Percentiles rank a stretch among this genome's conserved stretches.
Evolutionary conservation across 2,113 vertebrate genomes (phyloP).

Genomic region (Suricata suricatta): DNA sequence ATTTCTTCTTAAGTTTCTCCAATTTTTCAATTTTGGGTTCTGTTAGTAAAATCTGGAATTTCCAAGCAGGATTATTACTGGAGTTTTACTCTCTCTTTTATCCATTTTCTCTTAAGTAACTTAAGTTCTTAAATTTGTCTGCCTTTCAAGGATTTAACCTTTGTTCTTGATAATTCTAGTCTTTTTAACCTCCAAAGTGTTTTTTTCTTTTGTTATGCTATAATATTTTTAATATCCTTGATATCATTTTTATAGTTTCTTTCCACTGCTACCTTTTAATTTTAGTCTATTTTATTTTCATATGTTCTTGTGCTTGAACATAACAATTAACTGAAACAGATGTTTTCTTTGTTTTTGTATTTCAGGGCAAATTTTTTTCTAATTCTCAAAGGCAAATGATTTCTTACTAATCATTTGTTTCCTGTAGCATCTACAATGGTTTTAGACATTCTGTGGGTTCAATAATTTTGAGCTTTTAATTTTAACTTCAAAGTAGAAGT

Average conservation of each 20-base stretch:
- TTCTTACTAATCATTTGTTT: background rate
- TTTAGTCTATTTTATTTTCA: background rate
- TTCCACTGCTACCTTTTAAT: background rate
- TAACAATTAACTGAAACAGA: background rate
- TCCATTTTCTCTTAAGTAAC: background rate
- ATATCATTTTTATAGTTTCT: background rate
- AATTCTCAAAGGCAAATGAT: slow-evolving; percentile 23
- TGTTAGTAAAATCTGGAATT: background rate
- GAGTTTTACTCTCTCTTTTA: background rate
- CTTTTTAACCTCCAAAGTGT: background rate
- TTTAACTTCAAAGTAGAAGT: background rate
- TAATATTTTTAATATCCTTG: background rate
- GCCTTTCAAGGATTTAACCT: background rate
- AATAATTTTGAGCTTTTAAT: background rate
- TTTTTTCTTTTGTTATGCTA: background rate
- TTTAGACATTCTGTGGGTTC: background rate
- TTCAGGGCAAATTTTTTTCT: background rate
- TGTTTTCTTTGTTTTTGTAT: background rate
- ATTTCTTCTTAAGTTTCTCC: background rate
- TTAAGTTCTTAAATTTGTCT: background rate
- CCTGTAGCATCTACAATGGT: background rate
- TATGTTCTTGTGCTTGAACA: background rate
- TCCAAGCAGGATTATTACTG: background rate
- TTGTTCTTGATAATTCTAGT: background rate
- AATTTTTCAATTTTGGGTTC: background rate